phyloP scores from a whole-genome alignment of 2,888 invertebrate species.

The Chelonus formosanus region DNA sequence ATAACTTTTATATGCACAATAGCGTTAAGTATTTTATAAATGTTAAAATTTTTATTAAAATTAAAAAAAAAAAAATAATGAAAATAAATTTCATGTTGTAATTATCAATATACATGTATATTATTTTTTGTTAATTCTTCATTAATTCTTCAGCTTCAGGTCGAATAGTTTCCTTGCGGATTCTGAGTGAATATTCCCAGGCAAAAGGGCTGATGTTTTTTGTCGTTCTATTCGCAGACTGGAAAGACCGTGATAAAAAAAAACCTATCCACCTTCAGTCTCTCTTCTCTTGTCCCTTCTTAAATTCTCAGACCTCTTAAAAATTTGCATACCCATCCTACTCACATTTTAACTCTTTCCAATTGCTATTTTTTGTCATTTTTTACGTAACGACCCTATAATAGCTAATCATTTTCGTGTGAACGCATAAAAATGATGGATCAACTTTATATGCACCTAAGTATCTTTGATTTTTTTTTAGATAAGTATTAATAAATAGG shows the following conservation, averaged over 20 bases:
- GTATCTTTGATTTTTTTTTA: no score
- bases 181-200: conserved; percentile 24
- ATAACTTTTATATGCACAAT: neutral
- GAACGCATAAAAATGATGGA: conserved; percentile 37
- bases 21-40: conserved; percentile 8
- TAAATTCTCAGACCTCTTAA: conserved; percentile 44
- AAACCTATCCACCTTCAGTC: conserved; percentile 35
- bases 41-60: conserved; percentile 20
- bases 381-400: conserved; percentile 16
- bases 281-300: conserved; percentile 38
- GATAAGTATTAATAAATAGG: neutral
- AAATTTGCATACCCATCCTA: conserved; percentile 46
- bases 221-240: conserved; percentile 50
- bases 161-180: conserved; percentile 23
- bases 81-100: conserved; percentile 11
- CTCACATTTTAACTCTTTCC: conserved; percentile 28
- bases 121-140: conserved; percentile 12
- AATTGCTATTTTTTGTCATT: conserved; percentile 29
- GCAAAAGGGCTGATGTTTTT: conserved; percentile 39
- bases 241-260: conserved; percentile 54
- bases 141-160: conserved; percentile 23
- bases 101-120: conserved; percentile 15
- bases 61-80: neutral
- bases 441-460: neutral
- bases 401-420: conserved; percentile 30